Percentiles rank a stretch among this genome's conserved stretches.
Conservation (phyloP, 2,797 vertebrate genomes). For the Acanthurus lineatus region DNA sequence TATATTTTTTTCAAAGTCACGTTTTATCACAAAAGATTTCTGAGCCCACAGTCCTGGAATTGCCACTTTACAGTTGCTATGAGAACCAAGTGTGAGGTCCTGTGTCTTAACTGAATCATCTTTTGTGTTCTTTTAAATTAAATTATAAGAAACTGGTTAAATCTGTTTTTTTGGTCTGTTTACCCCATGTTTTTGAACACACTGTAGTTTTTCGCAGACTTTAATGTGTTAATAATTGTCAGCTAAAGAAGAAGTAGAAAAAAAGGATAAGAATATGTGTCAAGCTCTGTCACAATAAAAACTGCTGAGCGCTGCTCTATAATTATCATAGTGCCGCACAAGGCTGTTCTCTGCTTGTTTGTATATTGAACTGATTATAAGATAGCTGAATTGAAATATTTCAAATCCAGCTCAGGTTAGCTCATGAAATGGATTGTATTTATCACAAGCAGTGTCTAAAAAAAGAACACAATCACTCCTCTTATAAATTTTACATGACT, state of each 20-base stretch:
- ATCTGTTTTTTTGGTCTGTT: too few relatives aligned
- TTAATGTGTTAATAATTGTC: too few relatives aligned
- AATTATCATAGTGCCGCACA: neutral
- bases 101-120: too few relatives aligned
- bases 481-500: slow-evolving; percentile 33
- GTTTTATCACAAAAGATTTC: too few relatives aligned
- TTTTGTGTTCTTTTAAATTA: too few relatives aligned
- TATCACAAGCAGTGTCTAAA: neutral
- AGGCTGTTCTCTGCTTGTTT: neutral
- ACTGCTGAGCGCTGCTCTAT: neutral
- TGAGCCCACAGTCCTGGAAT: too few relatives aligned
- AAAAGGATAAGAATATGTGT: neutral
- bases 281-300: neutral
- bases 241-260: neutral
- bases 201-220: too few relatives aligned
- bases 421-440: slow-evolving; percentile 9
- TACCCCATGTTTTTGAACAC: too few relatives aligned
- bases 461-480: slow-evolving; percentile 14
- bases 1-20: too few relatives aligned
- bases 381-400: slow-evolving; percentile 2
- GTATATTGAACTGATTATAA: neutral
- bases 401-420: neutral
- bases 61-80: too few relatives aligned
- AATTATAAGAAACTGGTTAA: too few relatives aligned
- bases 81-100: too few relatives aligned